Percentiles rank a stretch among this genome's conserved stretches.
phyloP scores from a whole-genome alignment of 2,888 invertebrate genomes.

The Polietes domitor region DNA sequence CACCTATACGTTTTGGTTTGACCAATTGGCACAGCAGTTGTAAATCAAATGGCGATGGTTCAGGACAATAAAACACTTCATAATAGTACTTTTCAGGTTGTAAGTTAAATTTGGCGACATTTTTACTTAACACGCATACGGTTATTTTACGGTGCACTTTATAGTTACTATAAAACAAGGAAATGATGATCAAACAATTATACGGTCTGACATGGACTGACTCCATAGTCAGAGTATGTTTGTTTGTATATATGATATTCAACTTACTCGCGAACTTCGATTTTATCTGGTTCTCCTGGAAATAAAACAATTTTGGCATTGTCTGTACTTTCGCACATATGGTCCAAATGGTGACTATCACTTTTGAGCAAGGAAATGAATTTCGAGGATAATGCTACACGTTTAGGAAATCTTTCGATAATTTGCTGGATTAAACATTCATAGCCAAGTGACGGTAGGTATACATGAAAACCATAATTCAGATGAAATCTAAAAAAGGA shows the following conservation, averaged over 20 bases:
- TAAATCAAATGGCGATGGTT: slow-evolving; percentile 66
- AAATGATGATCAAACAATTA: too few relatives aligned
- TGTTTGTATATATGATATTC: background rate
- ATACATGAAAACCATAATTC: slow-evolving; percentile 36
- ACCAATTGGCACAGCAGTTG: slow-evolving; percentile 61
- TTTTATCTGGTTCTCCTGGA: background rate
- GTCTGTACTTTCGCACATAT: slow-evolving; percentile 12
- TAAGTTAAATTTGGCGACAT: background rate
- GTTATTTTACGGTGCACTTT: slow-evolving; percentile 11
- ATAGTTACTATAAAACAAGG: background rate
- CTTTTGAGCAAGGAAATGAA: slow-evolving; percentile 12
- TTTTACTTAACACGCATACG: slow-evolving; percentile 35
- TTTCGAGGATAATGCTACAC: slow-evolving; percentile 34
- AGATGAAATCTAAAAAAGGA: slow-evolving; percentile 43
- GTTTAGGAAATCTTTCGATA: slow-evolving; percentile 43
- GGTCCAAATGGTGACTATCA: background rate
- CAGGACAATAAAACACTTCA: slow-evolving; percentile 63
- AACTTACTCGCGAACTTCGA: slow-evolving; percentile 17
- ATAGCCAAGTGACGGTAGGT: slow-evolving; percentile 49
- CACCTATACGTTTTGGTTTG: slow-evolving; percentile 64
- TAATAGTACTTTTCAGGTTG: slow-evolving; percentile 41
- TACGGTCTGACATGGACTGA: too few relatives aligned
- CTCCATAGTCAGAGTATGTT: too few relatives aligned
- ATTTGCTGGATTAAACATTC: slow-evolving; percentile 58
- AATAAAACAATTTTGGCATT: slow-evolving; percentile 44